These are phyloP conservation scores for Manduca sexta DNA, from an alignment of 1,140 invertebrate genomes.

Conservation along the genomic window DNA sequence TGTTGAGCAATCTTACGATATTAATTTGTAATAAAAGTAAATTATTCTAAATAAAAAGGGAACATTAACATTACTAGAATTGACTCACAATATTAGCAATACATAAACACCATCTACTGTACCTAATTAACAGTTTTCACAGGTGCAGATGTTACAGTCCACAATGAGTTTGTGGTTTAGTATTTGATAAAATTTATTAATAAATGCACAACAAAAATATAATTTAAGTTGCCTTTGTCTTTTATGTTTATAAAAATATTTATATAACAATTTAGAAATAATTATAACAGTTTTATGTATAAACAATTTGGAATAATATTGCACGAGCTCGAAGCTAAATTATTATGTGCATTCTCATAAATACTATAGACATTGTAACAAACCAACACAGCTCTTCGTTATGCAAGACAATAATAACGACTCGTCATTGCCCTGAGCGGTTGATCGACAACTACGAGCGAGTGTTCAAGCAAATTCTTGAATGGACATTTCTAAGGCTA, in stretches of 20 bases:
- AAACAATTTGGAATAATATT: slow-evolving; percentile 71
- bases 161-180: slow-evolving; percentile 62
- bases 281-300: slow-evolving; percentile 64
- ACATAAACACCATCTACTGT: slow-evolving; percentile 58
- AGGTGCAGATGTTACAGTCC: slow-evolving; percentile 61
- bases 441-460: slow-evolving; percentile 29
- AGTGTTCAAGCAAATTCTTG: too few relatives aligned
- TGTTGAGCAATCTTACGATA: slow-evolving; percentile 61
- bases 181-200: slow-evolving; percentile 66
- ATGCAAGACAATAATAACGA: slow-evolving; percentile 27
- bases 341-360: slow-evolving; percentile 59
- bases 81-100: slow-evolving; percentile 68
- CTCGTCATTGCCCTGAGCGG: slow-evolving; percentile 5
- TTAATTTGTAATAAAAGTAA: slow-evolving; percentile 61
- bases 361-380: slow-evolving; percentile 66
- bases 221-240: slow-evolving; percentile 67
- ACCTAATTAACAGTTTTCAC: slow-evolving; percentile 59
- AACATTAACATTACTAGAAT: slow-evolving; percentile 67
- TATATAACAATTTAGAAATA: slow-evolving; percentile 70
- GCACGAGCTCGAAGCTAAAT: slow-evolving; percentile 69
- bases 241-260: slow-evolving; percentile 69
- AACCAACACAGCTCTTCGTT: slow-evolving; percentile 55
- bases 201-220: slow-evolving; percentile 72
- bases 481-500: too few relatives aligned
- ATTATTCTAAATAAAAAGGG: slow-evolving; percentile 66